Percentiles rank a stretch among this genome's conserved stretches.
Evolutionary conservation across 2,888 invertebrate species (phyloP).

Genomic region (Dilophus febrilis): DNA sequence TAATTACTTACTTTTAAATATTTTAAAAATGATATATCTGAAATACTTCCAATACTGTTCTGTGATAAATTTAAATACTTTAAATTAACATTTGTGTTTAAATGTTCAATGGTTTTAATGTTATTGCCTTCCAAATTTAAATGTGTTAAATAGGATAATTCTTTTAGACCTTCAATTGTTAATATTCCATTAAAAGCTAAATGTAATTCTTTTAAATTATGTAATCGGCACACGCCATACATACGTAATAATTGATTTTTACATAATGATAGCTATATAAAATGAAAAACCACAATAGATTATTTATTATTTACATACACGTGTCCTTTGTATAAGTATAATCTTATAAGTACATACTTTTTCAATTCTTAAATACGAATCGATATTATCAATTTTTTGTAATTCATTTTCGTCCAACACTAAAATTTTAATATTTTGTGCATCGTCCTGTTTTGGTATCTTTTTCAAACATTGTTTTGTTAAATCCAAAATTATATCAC

Average conservation of each 20-base stretch:
- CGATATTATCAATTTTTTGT: slow-evolving; percentile 73
- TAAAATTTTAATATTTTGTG: slow-evolving; percentile 47
- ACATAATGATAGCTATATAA: slow-evolving; percentile 60
- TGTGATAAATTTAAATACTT: slow-evolving; percentile 77
- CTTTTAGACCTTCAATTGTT: slow-evolving; percentile 78
- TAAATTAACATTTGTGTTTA: slow-evolving; percentile 63
- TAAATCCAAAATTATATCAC: slow-evolving; percentile 44
- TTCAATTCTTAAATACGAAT: slow-evolving; percentile 59
- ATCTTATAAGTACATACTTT: slow-evolving; percentile 37
- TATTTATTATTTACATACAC: slow-evolving; percentile 3
- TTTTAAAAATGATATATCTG: slow-evolving; percentile 69
- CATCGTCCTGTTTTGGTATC: slow-evolving; percentile 52
- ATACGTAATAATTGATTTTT: slow-evolving; percentile 75
- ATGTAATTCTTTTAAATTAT: slow-evolving; percentile 62
- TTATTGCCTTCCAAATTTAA: slow-evolving; percentile 78
- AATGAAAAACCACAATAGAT: slow-evolving; percentile 7
- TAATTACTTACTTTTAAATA: slow-evolving; percentile 69
- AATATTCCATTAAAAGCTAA: slow-evolving; percentile 76
- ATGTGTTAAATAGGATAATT: slow-evolving; percentile 60
- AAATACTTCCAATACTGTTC: slow-evolving; percentile 69
- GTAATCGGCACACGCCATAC: slow-evolving; percentile 69
- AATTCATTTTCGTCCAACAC: slow-evolving; percentile 76
- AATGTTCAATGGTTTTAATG: slow-evolving; percentile 82
- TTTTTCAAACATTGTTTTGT: slow-evolving; percentile 67
- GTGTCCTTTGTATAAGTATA: no score